A percentile compares a stretch with the other conserved stretches of the same genome.
phyloP scores from a whole-genome alignment of 2,888 invertebrate genomes.

The Nomada ruficornis region DNA sequence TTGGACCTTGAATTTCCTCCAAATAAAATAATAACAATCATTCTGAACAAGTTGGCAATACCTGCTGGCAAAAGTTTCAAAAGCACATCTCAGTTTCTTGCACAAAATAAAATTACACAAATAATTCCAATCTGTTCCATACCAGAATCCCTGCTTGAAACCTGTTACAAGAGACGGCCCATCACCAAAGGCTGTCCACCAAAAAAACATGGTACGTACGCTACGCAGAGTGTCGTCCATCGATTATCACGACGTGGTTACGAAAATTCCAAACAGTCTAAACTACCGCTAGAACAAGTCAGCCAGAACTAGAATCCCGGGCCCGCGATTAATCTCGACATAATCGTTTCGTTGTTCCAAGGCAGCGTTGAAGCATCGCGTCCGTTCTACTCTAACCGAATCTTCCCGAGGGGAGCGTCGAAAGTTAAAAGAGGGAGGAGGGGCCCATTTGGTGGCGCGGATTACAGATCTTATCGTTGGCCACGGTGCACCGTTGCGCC shows the following conservation, averaged over 20 bases:
- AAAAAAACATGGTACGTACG: no score
- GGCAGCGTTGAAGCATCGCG: slow-evolving; percentile 46
- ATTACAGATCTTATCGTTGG: slow-evolving; percentile 72
- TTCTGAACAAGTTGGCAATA: no score
- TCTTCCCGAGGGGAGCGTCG: slow-evolving; percentile 46
- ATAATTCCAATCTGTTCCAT: no score
- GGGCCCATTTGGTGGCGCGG: slow-evolving; percentile 53
- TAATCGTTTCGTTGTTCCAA: slow-evolving; percentile 56
- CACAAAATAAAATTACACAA: no score
- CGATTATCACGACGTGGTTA: background rate
- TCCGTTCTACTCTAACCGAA: slow-evolving; percentile 46
- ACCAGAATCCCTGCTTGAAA: no score
- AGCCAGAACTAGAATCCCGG: slow-evolving; percentile 29
- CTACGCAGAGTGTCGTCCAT: background rate
- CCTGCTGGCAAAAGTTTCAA: no score
- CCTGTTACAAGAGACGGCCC: no score
- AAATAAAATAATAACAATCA: no score
- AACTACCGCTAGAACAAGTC: slow-evolving; percentile 11
- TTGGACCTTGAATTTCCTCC: no score
- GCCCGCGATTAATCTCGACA: slow-evolving; percentile 53
- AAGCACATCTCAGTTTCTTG: no score
- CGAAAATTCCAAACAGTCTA: slow-evolving; percentile 9
- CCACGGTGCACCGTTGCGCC: slow-evolving; percentile 50
- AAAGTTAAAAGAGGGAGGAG: slow-evolving; percentile 38
- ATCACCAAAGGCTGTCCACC: no score